Base-by-base conservation (phyloP, 2,888 invertebrate species). In the Idaea dimidiata region DNA sequence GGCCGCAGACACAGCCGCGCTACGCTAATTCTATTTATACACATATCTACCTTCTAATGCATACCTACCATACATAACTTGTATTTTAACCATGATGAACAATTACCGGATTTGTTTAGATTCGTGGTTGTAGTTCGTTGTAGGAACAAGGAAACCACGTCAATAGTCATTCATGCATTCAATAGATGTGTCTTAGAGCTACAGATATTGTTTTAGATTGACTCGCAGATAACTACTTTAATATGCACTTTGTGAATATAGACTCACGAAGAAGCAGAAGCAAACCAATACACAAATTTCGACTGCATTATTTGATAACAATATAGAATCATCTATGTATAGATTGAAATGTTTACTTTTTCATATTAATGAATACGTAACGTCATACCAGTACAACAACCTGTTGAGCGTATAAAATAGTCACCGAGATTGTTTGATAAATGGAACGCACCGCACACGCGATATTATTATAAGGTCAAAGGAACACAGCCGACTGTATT, bases 11-110 rank as follows among this genome's bases (percentile, higher is more conserved):
- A 88, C 84, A 81, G 86, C 82, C 67, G 81, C 89, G 84, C 87
- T 87, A 88, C 84, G 86, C 84, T 85, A 77, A 86, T 88, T 87
- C 89, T 91, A 89, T 91, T 89, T 89, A 89, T 90, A 91, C 80
- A 82, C 66, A 62, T 18, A 43, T 43, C 43, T 43, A 43, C 43
- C 43, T 43, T 43, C 43, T 43, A 43, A 43, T 43, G 43, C 43
- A 59, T 17, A 59, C 59, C 54, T 57, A 65, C 64, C 63, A 84
- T 78, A 80, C 85, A 86, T 88, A 24, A 24, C 88, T 85, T 82
- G 85, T 83, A 84, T 85, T 87, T 84, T 85, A 79, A 81, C 79
- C 79, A 76, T 81, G 80, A 79, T 43, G 43, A 43, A 43, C 43
- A 43, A 43, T 43, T 43, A 43, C 43, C 43, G 43, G 10, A 43